Evolutionary conservation across 2,888 invertebrate genomes (phyloP).

Genomic region (Dryadula phaetusa): DNA sequence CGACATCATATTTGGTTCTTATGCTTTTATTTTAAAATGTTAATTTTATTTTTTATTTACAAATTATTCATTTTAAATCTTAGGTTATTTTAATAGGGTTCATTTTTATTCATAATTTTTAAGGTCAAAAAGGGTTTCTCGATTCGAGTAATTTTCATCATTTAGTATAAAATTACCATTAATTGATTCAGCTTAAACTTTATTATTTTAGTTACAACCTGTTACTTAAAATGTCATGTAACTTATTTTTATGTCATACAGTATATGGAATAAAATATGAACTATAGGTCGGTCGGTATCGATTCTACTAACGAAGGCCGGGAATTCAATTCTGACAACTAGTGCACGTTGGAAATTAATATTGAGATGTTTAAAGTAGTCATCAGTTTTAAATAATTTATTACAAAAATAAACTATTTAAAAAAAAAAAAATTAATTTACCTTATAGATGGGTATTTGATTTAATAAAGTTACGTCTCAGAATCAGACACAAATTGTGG

Average conservation of each 20-base stretch:
- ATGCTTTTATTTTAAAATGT: conserved; percentile 3
- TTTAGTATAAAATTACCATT: conserved; percentile 41
- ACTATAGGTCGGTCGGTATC: no score
- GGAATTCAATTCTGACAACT: no score
- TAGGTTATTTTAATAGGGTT: background rate
- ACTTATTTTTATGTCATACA: background rate
- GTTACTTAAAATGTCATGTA: background rate
- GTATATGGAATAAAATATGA: no score
- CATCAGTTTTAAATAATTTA: no score
- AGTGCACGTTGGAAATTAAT: no score
- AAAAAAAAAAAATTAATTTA: no score
- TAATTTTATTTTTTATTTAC: background rate
- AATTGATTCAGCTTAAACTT: conserved; percentile 56
- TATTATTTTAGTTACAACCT: conserved; percentile 44
- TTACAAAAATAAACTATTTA: no score
- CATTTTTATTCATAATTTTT: background rate
- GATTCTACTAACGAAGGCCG: no score
- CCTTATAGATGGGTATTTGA: no score
- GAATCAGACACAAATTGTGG: no score
- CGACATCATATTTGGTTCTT: background rate
- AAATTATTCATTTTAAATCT: background rate
- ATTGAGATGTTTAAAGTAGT: no score
- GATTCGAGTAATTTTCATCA: conserved; percentile 31
- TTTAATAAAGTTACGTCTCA: no score
- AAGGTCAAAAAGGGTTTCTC: background rate